Base-by-base conservation (phyloP, 1,140 invertebrate genomes). In the Drosophila saltans region DNA sequence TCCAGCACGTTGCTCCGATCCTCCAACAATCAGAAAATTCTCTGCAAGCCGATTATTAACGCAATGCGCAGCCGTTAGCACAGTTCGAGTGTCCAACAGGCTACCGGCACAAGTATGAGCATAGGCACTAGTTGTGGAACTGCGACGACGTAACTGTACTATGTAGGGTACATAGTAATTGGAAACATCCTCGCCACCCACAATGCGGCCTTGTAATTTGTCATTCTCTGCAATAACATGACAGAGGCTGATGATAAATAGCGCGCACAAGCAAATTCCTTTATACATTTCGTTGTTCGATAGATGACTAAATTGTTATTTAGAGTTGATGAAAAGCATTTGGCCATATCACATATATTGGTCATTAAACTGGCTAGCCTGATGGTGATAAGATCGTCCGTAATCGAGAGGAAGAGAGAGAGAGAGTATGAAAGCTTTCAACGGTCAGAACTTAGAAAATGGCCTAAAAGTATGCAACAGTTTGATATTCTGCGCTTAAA, bases 61-160 rank as follows among this genome's bases (percentile, higher is more conserved):
- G 71, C 94, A 95, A 74, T 95, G 94, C 21, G 93, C 94, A 3
- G 94, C 94, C 5, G 93, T 94, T 2, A 94, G 21, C 43, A 94
- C 84, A 66, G 92, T 93, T 0, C 73, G 66, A 1, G 59, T 55
- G 21, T 84, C 72, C 11, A 81, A 8, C 5, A 82, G 21, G 41
- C 33, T 41, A 1, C 72, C 75, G 1, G 71, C 76, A 21, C 84
- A 89, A 56, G 45, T 75, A 8, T 82, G 78, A 8, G 73, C 33
- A 57, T 84, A 83, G 30, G 80, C 69, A 36, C 78, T 73, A 0
- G 6, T 41, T 3, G 11, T 28, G 3, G 64, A 77, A 4, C 74
- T 74, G n/a, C 75, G 60, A 5, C 65, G 56, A 30, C 81, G 81
- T 36, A 91, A 2, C 2, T 91, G 91, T 0, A 91, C 74, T 66